Conservation (phyloP, 2,113 vertebrate species). For the Stegostoma tigrinum region DNA sequence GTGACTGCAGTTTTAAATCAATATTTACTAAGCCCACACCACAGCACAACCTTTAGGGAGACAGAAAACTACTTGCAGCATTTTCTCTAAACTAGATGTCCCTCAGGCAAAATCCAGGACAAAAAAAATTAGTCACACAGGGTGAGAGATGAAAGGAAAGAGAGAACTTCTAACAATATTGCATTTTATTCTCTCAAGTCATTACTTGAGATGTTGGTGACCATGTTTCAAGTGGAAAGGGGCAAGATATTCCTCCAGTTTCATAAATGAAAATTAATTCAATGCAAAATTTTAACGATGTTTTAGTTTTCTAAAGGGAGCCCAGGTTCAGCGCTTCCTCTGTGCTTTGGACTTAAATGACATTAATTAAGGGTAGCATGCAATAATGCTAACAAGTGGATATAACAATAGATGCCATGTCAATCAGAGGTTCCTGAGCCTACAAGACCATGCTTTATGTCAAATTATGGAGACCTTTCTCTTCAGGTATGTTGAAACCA, state of each 20-base stretch:
- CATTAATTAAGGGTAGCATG: background rate
- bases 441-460: background rate
- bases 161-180: background rate
- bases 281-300: background rate
- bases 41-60: background rate
- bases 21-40: background rate
- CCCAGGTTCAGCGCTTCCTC: background rate
- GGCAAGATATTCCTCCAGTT: background rate
- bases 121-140: background rate
- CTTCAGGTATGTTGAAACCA: background rate
- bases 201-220: background rate
- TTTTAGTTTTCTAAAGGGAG: background rate
- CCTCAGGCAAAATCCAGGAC: background rate
- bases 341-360: background rate
- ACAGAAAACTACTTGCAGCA: background rate
- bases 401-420: background rate
- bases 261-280: background rate
- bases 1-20: background rate
- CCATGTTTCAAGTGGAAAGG: background rate
- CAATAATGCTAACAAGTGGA: background rate
- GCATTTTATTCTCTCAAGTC: background rate
- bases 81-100: background rate
- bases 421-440: background rate
- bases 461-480: background rate
- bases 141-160: background rate